These are phyloP conservation scores for Neogale vison DNA, from an alignment of 2,113 vertebrate species.

Conservation along the genomic window DNA sequence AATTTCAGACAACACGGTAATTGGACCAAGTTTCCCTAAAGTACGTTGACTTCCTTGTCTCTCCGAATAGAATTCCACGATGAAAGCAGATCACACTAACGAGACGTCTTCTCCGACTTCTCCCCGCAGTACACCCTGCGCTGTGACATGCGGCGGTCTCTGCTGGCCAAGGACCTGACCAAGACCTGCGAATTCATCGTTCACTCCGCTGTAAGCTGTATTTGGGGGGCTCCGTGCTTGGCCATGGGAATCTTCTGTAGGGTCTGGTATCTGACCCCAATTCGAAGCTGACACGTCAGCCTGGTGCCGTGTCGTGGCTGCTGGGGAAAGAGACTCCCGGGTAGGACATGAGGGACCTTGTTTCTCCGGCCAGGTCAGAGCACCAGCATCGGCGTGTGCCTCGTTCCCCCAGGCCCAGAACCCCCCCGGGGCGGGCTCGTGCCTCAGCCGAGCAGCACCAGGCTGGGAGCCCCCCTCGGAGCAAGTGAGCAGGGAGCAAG, in stretches of 20 bases:
- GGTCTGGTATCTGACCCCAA: accelerated
- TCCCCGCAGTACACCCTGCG: slow-evolving; percentile 92
- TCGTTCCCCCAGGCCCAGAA: accelerated
- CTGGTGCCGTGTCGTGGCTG: accelerated
- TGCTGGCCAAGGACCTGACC: slow-evolving; percentile 96
- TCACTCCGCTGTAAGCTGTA: slow-evolving; percentile 89
- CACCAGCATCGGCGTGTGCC: accelerated
- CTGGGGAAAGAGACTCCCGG: background rate
- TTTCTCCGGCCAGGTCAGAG: background rate
- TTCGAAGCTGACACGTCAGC: accelerated
- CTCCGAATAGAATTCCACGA: background rate
- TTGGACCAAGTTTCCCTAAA: background rate
- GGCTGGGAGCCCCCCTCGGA: no score
- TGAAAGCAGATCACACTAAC: background rate
- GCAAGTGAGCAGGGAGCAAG: background rate
- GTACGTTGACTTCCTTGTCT: no score
- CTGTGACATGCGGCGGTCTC: slow-evolving; percentile 95
- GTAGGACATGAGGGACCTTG: accelerated
- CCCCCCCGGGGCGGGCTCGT: accelerated
- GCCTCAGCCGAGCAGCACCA: no score
- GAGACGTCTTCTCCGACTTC: accelerated
- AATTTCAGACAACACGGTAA: background rate
- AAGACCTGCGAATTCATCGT: slow-evolving; percentile 98
- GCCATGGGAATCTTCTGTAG: accelerated
- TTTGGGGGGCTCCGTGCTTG: accelerated